Percentiles rank a stretch among this genome's conserved stretches.
Evolutionary conservation across 2,113 vertebrate species (phyloP).

Genomic region (Cavia porcellus): DNA sequence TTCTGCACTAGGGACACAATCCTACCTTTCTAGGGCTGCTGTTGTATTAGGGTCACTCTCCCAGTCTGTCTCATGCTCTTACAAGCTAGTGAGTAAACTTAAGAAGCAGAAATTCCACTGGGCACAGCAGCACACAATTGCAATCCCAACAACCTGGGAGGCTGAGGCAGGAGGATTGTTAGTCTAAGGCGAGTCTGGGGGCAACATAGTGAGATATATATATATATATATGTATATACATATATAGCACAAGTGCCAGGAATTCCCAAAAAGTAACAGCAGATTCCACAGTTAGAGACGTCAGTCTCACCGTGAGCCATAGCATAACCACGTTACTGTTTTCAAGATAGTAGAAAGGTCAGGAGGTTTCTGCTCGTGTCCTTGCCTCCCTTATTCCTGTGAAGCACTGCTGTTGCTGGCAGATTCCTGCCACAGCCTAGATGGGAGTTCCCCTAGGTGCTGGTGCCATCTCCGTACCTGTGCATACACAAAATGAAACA

Average conservation of each 20-base stretch:
- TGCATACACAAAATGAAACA: neutral
- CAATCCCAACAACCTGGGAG: neutral
- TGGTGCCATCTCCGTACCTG: rapidly evolving
- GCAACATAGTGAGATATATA: neutral
- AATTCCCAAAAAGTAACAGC: neutral
- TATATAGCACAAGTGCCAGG: neutral
- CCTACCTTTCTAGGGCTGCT: rapidly evolving
- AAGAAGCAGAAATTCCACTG: neutral
- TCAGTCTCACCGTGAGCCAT: neutral
- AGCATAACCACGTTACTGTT: neutral
- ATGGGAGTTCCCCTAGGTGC: neutral
- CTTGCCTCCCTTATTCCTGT: neutral
- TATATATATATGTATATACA: no score
- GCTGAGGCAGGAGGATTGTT: neutral
- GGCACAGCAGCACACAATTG: neutral
- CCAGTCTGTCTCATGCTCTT: neutral
- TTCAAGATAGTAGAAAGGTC: no score
- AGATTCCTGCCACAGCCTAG: neutral
- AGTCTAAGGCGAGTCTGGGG: neutral
- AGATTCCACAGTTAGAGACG: neutral
- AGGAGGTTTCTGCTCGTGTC: neutral
- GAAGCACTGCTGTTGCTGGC: neutral
- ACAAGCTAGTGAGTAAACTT: neutral
- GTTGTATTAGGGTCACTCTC: neutral
- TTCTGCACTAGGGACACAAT: rapidly evolving